Conservation (phyloP, 2,113 vertebrate genomes). For the Phoxinus phoxinus region DNA sequence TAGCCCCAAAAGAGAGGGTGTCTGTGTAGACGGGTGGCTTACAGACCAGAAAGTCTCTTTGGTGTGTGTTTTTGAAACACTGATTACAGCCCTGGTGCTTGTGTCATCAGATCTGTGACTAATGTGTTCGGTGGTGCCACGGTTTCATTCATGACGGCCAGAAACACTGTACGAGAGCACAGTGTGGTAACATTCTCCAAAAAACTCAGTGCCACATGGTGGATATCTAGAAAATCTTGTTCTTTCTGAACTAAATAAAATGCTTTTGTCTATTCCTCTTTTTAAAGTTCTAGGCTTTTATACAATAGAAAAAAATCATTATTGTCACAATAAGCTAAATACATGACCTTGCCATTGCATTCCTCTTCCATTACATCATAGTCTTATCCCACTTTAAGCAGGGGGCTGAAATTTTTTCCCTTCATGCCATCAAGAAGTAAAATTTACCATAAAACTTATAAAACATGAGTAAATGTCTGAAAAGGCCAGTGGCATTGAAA, state of each 20-base stretch:
- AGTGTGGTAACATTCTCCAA: neutral
- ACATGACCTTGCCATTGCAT: constrained; percentile 42
- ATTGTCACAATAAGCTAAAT: neutral
- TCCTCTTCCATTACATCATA: constrained; percentile 38
- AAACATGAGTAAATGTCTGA: neutral
- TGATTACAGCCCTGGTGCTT: constrained; percentile 62
- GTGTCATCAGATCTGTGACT: constrained; percentile 52
- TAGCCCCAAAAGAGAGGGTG: constrained; percentile 37
- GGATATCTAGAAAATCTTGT: neutral
- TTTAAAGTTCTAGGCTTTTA: too few species aligned
- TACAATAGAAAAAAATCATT: neutral
- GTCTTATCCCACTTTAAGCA: neutral
- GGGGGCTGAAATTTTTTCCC: neutral
- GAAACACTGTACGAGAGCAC: neutral
- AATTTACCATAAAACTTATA: neutral
- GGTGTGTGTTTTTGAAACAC: constrained; percentile 28
- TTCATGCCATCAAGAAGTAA: neutral
- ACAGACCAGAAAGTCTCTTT: constrained; percentile 7
- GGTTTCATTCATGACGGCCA: neutral
- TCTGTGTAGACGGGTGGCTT: constrained; percentile 12
- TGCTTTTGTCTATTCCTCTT: too few species aligned
- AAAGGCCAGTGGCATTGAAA: neutral
- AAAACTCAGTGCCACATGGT: neutral
- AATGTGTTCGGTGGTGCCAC: constrained; percentile 59
- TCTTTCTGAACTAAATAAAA: neutral